phyloP scores from a whole-genome alignment of 1,140 invertebrate genomes.

The Drosophila jambulina region DNA sequence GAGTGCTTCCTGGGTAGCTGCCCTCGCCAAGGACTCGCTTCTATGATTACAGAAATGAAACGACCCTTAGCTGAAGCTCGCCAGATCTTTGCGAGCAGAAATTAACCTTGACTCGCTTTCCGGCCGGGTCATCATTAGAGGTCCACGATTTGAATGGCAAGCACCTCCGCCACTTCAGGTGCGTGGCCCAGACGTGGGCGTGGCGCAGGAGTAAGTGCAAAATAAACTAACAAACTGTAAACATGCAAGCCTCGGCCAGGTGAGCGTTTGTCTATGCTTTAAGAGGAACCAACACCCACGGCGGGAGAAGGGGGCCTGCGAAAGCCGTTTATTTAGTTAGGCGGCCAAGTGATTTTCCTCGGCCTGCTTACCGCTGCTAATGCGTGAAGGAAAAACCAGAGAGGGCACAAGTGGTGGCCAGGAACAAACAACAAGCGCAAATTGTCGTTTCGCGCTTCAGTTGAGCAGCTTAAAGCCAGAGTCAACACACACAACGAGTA shows the following conservation, averaged over 20 bases:
- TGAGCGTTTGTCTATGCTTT: constrained; percentile 37
- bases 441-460: constrained; percentile 81
- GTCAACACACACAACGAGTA: constrained; percentile 61
- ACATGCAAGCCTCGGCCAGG: constrained; percentile 52
- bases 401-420: constrained; percentile 7
- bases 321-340: constrained; percentile 61
- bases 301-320: neutral
- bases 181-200: constrained; percentile 26
- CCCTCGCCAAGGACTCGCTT: constrained; percentile 27
- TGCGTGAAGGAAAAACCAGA: constrained; percentile 36
- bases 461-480: constrained; percentile 80
- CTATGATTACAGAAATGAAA: constrained; percentile 42
- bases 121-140: constrained; percentile 30
- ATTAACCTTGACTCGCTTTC: constrained; percentile 30
- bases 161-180: constrained; percentile 6
- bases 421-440: constrained; percentile 71
- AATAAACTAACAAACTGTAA: constrained; percentile 66
- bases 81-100: constrained; percentile 12
- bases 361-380: constrained; percentile 54
- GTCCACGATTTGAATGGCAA: constrained; percentile 10
- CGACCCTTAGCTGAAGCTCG: constrained; percentile 14
- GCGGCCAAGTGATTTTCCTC: constrained; percentile 52
- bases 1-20: constrained; percentile 15
- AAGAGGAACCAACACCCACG: constrained; percentile 20
- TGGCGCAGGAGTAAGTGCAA: constrained; percentile 31